Conservation (phyloP, 2,113 vertebrate genomes). For the Myocastor coypus region DNA sequence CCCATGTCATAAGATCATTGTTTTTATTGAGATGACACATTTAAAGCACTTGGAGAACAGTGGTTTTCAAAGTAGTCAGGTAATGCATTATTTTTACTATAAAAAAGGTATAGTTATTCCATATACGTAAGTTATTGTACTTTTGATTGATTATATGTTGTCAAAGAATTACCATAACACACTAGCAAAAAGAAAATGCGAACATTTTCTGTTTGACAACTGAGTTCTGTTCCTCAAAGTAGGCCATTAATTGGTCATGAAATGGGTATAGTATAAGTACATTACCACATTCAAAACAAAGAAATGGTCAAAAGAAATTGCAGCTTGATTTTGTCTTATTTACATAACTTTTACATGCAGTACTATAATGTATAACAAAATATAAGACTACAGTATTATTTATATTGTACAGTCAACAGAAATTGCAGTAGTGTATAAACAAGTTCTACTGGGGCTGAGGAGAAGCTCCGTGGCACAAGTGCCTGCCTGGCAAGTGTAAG, state of each 20-base stretch:
- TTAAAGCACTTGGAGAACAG: neutral
- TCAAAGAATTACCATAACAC: neutral
- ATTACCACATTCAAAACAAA: neutral
- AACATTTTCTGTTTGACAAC: neutral
- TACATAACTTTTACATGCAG: neutral
- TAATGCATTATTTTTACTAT: neutral
- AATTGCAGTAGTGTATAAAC: neutral
- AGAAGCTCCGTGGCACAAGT: no score
- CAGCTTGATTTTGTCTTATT: neutral
- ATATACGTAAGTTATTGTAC: neutral
- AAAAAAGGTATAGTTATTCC: neutral
- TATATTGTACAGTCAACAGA: neutral
- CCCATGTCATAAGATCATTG: neutral
- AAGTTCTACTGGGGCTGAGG: no score
- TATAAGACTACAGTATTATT: neutral
- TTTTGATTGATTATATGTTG: neutral
- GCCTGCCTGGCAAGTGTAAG: no score
- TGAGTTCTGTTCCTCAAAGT: neutral
- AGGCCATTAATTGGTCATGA: neutral
- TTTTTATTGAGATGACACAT: conserved; percentile 11
- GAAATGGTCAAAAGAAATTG: neutral
- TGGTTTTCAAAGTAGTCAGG: neutral
- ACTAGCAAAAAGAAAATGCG: no score
- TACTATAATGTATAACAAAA: neutral
- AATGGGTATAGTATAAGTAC: neutral